A percentile compares a stretch with the other conserved stretches of the same genome.
phyloP scores from a whole-genome alignment of 2,888 invertebrate species.

The Augiades crinisus region DNA sequence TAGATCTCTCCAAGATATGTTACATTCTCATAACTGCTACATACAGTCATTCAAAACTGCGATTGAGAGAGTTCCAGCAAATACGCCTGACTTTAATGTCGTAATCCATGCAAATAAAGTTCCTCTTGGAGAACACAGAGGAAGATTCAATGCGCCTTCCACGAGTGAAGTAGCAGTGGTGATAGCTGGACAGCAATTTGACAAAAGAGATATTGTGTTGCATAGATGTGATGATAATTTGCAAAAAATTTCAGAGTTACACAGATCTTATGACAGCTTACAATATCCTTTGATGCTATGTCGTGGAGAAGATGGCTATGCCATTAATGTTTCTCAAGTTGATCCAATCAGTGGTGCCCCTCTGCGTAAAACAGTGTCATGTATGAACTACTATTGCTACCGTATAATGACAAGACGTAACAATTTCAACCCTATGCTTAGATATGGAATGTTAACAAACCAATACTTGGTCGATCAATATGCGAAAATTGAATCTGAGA shows the following conservation, averaged over 20 bases:
- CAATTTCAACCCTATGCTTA: too few species aligned
- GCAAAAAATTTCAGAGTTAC: constrained; percentile 34
- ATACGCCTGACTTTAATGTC: constrained; percentile 33
- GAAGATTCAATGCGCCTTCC: constrained; percentile 36
- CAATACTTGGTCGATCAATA: too few species aligned
- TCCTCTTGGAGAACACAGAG: constrained; percentile 35
- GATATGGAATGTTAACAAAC: too few species aligned
- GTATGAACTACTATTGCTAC: too few species aligned
- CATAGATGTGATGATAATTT: constrained; percentile 35
- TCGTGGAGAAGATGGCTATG: constrained; percentile 37
- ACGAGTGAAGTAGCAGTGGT: constrained; percentile 38
- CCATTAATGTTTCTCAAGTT: constrained; percentile 34
- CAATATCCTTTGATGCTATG: constrained; percentile 38
- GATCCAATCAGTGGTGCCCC: too few species aligned
- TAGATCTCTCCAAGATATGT: constrained; percentile 36
- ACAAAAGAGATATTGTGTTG: constrained; percentile 36
- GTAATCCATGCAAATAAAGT: constrained; percentile 36
- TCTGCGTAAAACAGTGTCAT: too few species aligned
- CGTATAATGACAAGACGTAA: too few species aligned
- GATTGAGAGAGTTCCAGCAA: constrained; percentile 33
- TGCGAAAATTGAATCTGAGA: too few species aligned
- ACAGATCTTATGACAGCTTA: constrained; percentile 37
- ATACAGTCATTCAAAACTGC: constrained; percentile 36
- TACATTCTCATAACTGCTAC: constrained; percentile 34
- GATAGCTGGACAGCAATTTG: constrained; percentile 36